phyloP scores from a whole-genome alignment of 2,797 vertebrate genomes.

The Chelon auratus region DNA sequence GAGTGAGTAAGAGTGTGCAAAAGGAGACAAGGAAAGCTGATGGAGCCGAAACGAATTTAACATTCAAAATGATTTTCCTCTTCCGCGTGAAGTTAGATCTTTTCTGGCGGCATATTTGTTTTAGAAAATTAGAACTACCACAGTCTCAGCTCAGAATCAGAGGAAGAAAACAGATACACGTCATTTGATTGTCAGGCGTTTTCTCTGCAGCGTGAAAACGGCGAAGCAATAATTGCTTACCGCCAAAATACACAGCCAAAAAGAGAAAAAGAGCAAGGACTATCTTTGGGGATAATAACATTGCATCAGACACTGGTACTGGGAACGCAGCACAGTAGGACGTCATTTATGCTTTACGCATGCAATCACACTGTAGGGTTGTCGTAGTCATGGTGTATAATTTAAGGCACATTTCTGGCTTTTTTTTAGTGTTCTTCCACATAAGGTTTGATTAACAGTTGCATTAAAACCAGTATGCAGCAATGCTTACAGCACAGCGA shows the following conservation, averaged over 20 bases:
- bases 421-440: constrained; percentile 1
- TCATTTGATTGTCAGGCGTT: constrained; percentile 17
- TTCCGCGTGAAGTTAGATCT: neutral
- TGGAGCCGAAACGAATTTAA: constrained; percentile 2
- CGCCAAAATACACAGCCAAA: neutral
- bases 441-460: neutral
- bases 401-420: neutral
- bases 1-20: constrained; percentile 16
- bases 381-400: neutral
- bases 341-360: neutral
- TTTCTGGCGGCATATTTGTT: constrained; percentile 25
- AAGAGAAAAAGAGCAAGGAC: neutral
- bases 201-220: constrained; percentile 19
- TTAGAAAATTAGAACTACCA: constrained; percentile 16
- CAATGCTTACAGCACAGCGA: no score
- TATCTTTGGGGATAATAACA: constrained; percentile 2
- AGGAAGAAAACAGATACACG: neutral
- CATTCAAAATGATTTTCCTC: neutral
- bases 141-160: neutral
- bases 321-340: neutral
- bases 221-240: neutral
- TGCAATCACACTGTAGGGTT: neutral
- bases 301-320: neutral
- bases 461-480: neutral
- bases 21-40: constrained; percentile 8